phyloP scores from a whole-genome alignment of 2,113 vertebrate genomes.

The Sander lucioperca region DNA sequence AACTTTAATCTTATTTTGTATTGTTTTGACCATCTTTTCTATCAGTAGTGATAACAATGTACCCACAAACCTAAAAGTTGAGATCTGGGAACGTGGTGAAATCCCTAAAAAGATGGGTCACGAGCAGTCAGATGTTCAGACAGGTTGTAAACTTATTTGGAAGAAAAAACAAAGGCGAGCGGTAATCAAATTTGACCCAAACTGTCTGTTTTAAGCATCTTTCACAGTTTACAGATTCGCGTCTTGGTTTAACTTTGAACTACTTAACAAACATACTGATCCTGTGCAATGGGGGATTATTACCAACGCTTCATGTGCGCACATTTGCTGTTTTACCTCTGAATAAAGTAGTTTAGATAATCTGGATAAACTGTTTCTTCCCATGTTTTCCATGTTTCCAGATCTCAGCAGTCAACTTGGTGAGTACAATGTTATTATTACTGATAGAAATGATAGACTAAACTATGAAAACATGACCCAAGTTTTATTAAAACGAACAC shows the following conservation, averaged over 20 bases:
- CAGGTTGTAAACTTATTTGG: not conserved
- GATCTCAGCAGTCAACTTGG: constrained; percentile 47
- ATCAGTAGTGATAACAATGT: not conserved
- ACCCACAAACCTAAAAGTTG: not conserved
- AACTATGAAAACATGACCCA: not conserved
- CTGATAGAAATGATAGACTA: not conserved
- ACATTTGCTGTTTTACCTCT: not conserved
- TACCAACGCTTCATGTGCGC: not conserved
- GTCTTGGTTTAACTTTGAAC: not conserved
- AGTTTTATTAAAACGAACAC: too few species aligned
- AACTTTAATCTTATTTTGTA: not conserved
- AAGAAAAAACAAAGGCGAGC: not conserved
- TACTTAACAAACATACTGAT: not conserved
- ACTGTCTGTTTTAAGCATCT: not conserved
- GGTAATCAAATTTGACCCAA: not conserved
- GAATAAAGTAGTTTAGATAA: not conserved
- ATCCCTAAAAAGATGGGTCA: not conserved
- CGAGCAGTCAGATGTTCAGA: too few species aligned
- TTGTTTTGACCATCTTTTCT: not conserved
- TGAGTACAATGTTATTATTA: constrained; percentile 17
- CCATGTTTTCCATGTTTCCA: constrained; percentile 19
- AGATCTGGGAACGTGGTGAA: not conserved
- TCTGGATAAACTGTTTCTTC: constrained; percentile 12
- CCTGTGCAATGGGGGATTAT: not conserved
- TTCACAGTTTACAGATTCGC: not conserved